Evolutionary conservation across 1,140 invertebrate genomes (phyloP), one percentile per base, ranked within the genome.

Genomic region (Oryzaephilus surinamensis): DNA sequence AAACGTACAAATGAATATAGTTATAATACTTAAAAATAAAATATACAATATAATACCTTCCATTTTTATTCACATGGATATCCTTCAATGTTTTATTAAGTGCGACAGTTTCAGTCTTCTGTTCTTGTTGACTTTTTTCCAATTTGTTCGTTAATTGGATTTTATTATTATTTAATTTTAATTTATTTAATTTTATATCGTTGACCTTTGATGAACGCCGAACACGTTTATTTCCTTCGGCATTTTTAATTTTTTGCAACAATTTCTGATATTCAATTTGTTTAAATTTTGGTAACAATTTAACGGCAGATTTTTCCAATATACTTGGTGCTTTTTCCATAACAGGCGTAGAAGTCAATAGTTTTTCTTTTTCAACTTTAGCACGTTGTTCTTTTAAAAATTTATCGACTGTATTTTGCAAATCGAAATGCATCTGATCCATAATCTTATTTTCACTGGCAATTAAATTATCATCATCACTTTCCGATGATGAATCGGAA

Each of bases 301-400:
- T 61, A 14, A 61, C 29, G n/a, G 50, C 43, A 6, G 56, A 57
- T 38, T 59, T 59, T 20, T 59, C 51, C 26, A 48, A 27, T 12
- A 36, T 40, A 20, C 11, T 24, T 10, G 23, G 16, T 19, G 32
- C 10, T 20, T 33, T 33, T 6, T 18, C 3, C 16, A 6, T 33
- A 23, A 12, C n/a, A 11, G 24, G 23, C 7, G 4, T 33, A n/a
- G 3, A 29, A 14, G 21, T 34, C 6, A 34, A 19, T 29, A 36
- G 28, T 50, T 38, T 45, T 32, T 42, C 42, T 27, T 45, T 27
- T 38, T 61, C 59, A 14, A 57, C 52, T 42, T 53, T 48, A n/a
- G 55, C 57, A 38, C 59, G 48, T 42, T 61, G 54, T 28, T 57
- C 50, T 39, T 52, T 57, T 13, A 61, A 39, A 39, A 61, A 59